Base-by-base conservation (phyloP, 2,888 invertebrate genomes). In the Campoplex capitator region DNA sequence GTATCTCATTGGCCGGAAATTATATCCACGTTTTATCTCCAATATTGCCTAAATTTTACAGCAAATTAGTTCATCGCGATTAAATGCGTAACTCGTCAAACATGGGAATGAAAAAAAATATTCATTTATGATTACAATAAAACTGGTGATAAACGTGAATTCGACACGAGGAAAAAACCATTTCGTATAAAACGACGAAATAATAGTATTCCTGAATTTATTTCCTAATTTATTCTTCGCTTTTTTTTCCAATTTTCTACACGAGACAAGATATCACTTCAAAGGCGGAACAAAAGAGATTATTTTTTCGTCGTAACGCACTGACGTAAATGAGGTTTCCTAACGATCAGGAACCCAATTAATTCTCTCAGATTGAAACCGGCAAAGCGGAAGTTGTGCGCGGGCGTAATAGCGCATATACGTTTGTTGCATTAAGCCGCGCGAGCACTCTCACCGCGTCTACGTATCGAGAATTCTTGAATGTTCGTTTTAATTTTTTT, bases 381-480 rank as follows among this genome's bases (percentile, higher is more conserved):
- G 75, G 82, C 73, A 83, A 83, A 83, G 67, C 82, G 85, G 85
- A 85, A 85, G 75, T 75, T 56, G 82, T 76, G 71, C 58, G 68
- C 85, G 68, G 82, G 85, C 85, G 75, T 82, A 78, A 78, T 74
- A 68, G 76, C 74, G 76, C 74, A 79, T 84, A 75, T 84, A 84
- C 58, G 79, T 45, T 79, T 70, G 79, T 81, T 73, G 65, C 81
- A 77, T 78, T 42, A 65, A 73, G 23, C 54, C 62, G 38, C 13
- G 38, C 38, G 38, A 42, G 77, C 23, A 68, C 82, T 82, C 82
- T 78, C 85, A 65, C 85, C 74, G 45, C 68, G 79, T 58, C 71
- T 79, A 74, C 56, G 13, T 9, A 71, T 75, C 80, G 56, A 45
- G 81, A 68, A 48, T 65, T 68, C 67, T 42, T 23, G 7, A 16